Base-by-base conservation (phyloP, 30 jellyfish, hydroid and myxozoan genomes). In the Hydractinia echinata region DNA sequence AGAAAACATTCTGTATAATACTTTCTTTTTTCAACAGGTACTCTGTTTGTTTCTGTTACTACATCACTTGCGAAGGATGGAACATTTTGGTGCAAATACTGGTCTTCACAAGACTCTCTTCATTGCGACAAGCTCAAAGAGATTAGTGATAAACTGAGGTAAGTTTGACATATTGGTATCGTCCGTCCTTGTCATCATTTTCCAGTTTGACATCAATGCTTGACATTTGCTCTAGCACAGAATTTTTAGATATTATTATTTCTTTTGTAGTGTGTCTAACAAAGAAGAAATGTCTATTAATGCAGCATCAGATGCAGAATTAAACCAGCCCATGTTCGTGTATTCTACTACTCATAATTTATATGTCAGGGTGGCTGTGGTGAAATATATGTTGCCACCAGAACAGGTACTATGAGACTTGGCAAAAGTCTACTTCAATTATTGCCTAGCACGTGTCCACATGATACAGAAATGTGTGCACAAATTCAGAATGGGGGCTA, bases 81-180 rank as follows among this genome's bases (percentile, higher is more conserved):
- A 71, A 71, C 81, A 19, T 71, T 71, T 71, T 71, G 81, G 81
- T 71, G 55, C 51, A 30, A 50, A 19, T 30, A 5, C 51, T 71
- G 81, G 81, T 19, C 55, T 7, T 19, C 39, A 48, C 10, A 71
- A 30, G 30, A 20, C 51, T 15, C 10, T 19, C 51, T 71, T 5
- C 60, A 71, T 71, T 30, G 30, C 51, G 53, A 71, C 51, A 30
- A 71, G 18, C 30, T 71, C 14, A 30, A 71, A 20, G 30, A 71
- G 53, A 48, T 71, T 58, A 71, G 81, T 19, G 81, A 71, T 20
- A 51, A 71, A 3, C 81, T 71, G 2, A 58, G 81, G 81, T 71
- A 71, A n/a, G 78, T 15, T 67, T 9, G 8, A 71, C 8, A 9
- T 19, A 71, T 50, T 8, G 4, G 9, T 71, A 19, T n/a, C n/a